Percentiles rank a stretch among this genome's conserved stretches.
These are phyloP conservation scores for Pionites leucogaster DNA, from an alignment of 2,113 vertebrate genomes.

Conservation along the genomic window DNA sequence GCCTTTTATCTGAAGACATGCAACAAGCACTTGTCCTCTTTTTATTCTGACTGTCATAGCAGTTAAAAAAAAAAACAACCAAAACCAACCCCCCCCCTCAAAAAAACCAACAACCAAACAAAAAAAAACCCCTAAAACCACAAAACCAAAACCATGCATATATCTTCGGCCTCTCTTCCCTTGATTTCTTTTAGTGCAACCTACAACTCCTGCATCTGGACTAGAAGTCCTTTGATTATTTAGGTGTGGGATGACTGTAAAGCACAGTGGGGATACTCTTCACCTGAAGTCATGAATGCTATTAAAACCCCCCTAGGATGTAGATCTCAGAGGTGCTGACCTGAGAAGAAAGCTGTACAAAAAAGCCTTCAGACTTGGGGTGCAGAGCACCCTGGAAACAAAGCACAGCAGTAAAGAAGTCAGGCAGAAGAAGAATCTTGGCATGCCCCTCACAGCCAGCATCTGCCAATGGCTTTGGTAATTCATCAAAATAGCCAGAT, in stretches of 20 bases:
- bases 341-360: background rate
- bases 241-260: background rate
- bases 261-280: background rate
- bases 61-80: background rate
- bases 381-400: background rate
- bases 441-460: background rate
- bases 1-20: background rate
- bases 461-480: constrained; percentile 8
- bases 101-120: background rate
- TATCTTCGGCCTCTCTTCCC: background rate
- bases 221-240: background rate
- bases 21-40: background rate
- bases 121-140: rapidly evolving
- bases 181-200: background rate
- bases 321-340: background rate
- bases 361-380: background rate
- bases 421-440: background rate
- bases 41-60: background rate
- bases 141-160: rapidly evolving
- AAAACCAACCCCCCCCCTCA: background rate
- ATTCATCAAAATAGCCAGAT: constrained; percentile 32
- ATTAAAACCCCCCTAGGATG: background rate
- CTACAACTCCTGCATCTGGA: background rate
- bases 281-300: background rate
- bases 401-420: background rate